phyloP scores from a whole-genome alignment of 1,140 invertebrate species.

The Orussus abietinus region DNA sequence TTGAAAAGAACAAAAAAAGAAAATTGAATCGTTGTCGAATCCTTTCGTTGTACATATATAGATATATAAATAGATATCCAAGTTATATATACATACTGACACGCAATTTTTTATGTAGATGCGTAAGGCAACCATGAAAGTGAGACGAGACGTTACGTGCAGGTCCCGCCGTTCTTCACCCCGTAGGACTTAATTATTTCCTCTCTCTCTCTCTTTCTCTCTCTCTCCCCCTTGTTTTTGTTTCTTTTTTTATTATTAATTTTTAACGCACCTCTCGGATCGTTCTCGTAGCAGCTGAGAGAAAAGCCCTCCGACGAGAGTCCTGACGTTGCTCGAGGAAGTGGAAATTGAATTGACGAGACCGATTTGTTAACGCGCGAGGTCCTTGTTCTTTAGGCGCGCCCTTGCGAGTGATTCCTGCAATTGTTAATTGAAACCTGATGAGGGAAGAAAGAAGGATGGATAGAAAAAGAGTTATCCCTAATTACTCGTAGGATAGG shows the following conservation, averaged over 20 bases:
- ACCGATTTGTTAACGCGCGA: not conserved
- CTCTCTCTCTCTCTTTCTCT: not conserved
- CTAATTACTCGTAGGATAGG: slow-evolving; percentile 8
- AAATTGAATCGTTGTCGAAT: no score
- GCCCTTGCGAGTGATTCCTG: slow-evolving; percentile 44
- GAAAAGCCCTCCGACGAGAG: no score
- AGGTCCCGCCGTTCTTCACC: no score
- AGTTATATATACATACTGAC: not conserved
- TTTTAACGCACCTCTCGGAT: no score
- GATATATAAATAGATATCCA: slow-evolving; percentile 5
- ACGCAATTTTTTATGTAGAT: slow-evolving; percentile 4
- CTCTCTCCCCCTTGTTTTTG: not conserved
- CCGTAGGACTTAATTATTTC: not conserved
- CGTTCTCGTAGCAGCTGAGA: no score
- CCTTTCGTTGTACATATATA: not conserved
- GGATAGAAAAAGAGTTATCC: slow-evolving; percentile 3
- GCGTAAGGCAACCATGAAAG: no score
- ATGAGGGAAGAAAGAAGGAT: slow-evolving; percentile 1
- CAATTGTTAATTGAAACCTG: slow-evolving; percentile 34
- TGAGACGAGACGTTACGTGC: no score
- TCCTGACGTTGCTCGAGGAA: no score
- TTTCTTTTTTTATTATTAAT: no score
- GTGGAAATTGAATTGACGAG: no score
- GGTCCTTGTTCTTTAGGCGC: slow-evolving; percentile 19
- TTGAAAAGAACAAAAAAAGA: no score